Percentiles rank a stretch among this genome's conserved stretches.
phyloP scores from a whole-genome alignment of 2,113 vertebrate species.

The Sciurus niger region DNA sequence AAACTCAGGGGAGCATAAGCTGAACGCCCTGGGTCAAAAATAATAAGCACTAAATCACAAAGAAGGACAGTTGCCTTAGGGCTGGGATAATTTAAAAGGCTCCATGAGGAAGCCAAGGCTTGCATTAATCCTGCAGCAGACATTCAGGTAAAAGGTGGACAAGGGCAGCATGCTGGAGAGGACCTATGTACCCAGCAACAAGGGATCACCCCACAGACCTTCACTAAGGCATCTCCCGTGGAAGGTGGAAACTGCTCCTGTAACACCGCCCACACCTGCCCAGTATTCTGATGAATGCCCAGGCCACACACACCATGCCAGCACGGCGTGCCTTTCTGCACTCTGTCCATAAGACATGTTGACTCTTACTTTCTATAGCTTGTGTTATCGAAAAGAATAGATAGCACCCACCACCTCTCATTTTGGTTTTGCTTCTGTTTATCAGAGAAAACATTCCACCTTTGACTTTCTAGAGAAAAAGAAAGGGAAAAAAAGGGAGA shows the following conservation, averaged over 20 bases:
- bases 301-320: background rate
- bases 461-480: too few species aligned
- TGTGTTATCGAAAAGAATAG: background rate
- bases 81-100: background rate
- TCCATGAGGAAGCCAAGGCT: background rate
- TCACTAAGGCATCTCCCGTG: background rate
- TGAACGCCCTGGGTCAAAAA: background rate
- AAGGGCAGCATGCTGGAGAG: background rate
- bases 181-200: background rate
- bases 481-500: too few species aligned
- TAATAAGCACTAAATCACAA: background rate
- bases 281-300: background rate
- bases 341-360: background rate
- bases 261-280: accelerated
- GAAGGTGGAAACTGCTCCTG: background rate
- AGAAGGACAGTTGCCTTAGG: background rate
- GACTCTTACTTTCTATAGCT: background rate
- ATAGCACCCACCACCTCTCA: too few species aligned
- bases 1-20: background rate
- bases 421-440: too few species aligned
- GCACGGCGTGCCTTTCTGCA: background rate
- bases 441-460: too few species aligned
- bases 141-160: background rate
- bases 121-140: background rate
- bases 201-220: background rate